phyloP scores from a whole-genome alignment of 2,113 vertebrate genomes.

The Eolophus roseicapilla region DNA sequence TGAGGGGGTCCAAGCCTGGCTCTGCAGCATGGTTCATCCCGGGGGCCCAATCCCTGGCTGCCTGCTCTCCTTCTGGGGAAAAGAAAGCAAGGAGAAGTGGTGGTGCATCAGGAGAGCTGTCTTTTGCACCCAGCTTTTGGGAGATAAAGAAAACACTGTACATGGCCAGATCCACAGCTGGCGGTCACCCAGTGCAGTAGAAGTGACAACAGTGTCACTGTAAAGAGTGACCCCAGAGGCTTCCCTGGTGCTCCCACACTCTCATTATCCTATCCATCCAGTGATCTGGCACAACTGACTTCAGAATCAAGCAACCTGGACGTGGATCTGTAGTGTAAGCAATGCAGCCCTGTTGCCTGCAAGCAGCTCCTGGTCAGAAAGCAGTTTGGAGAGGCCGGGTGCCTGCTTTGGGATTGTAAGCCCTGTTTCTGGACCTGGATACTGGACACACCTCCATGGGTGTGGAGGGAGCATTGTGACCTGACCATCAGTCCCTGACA shows the following conservation, averaged over 20 bases:
- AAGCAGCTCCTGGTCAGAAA: not conserved
- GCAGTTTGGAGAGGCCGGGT: not conserved
- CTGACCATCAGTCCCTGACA: not conserved
- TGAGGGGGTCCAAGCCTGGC: not conserved
- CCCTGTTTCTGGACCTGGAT: not conserved
- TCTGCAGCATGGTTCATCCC: not conserved
- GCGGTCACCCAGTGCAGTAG: not conserved
- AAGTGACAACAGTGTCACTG: not conserved
- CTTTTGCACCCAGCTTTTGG: not conserved
- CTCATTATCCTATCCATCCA: not conserved
- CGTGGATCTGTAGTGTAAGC: fast-evolving
- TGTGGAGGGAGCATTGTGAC: not conserved
- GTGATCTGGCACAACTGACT: not conserved
- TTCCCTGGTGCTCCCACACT: not conserved
- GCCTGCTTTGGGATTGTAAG: not conserved
- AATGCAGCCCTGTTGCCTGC: not conserved
- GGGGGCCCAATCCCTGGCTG: fast-evolving
- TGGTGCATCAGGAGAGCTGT: not conserved
- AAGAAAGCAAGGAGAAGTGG: not conserved
- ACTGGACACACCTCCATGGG: not conserved
- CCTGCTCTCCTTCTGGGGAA: not conserved
- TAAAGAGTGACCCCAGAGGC: not conserved
- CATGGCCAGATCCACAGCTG: not conserved
- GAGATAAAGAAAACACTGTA: not conserved
- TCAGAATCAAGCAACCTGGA: not conserved